These are phyloP conservation scores for Diploscapter pachys DNA, from an alignment of 1,140 invertebrate genomes.

Conservation along the genomic window DNA sequence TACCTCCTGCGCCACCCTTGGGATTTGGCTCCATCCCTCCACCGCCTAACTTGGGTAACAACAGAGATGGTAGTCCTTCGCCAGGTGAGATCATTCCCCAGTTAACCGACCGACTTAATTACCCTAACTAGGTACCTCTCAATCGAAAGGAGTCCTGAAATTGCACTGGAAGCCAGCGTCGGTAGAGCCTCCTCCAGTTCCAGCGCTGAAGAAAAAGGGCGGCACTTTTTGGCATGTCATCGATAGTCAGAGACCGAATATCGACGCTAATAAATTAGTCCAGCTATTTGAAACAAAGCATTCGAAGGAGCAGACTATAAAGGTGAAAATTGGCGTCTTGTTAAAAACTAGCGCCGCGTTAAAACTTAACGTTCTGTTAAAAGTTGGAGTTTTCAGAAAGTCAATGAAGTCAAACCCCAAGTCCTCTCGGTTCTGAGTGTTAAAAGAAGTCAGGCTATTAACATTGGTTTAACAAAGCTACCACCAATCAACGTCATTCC, in stretches of 20 bases:
- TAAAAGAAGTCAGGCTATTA: conserved; percentile 97
- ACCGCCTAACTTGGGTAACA: conserved; percentile 56
- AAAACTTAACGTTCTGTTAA: not conserved
- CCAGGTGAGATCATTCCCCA: conserved; percentile 35
- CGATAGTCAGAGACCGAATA: conserved; percentile 66
- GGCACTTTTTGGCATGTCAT: conserved; percentile 92
- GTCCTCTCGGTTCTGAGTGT: conserved; percentile 92
- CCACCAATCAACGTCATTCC: conserved; percentile 91
- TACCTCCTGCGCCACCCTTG: conserved; percentile 59
- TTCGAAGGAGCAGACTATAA: conserved; percentile 76
- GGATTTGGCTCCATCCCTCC: conserved; percentile 54
- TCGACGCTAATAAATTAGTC: conserved; percentile 90
- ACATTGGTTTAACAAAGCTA: conserved; percentile 98
- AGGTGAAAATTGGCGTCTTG: conserved; percentile 5
- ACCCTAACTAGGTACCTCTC: conserved; percentile 1
- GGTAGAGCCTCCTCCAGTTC: conserved; percentile 76
- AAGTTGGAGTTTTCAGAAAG: conserved; percentile 40
- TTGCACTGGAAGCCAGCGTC: conserved; percentile 91
- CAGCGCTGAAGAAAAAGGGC: conserved; percentile 65
- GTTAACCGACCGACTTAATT: not conserved
- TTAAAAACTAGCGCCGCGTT: not conserved
- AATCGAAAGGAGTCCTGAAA: conserved; percentile 80
- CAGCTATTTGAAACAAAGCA: conserved; percentile 88
- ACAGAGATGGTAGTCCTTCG: conserved; percentile 61
- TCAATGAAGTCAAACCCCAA: conserved; percentile 78